Conservation (phyloP, 1,140 invertebrate species). For the Octopus bimaculoides region DNA sequence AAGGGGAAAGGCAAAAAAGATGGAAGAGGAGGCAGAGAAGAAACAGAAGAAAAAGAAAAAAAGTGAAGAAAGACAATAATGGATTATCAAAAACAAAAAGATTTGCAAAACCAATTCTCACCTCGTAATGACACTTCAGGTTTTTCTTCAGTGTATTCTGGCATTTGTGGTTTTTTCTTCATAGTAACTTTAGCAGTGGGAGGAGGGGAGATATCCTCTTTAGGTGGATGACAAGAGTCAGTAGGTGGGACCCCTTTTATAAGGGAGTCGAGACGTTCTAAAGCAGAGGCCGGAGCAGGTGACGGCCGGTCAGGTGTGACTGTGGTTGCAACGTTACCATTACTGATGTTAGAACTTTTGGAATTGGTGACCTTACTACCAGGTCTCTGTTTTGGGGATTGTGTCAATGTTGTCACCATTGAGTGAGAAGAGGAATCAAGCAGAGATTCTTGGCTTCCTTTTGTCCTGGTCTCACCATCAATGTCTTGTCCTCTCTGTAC, state of each 20-base stretch:
- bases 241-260: conserved; percentile 56
- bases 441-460: too few relatives aligned
- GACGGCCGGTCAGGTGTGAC: conserved; percentile 20
- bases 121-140: neutral
- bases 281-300: conserved; percentile 41
- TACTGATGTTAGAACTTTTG: conserved; percentile 17
- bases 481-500: neutral
- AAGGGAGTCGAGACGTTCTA: conserved; percentile 65
- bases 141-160: neutral
- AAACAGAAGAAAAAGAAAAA: too few relatives aligned
- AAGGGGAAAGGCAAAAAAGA: too few relatives aligned
- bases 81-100: neutral
- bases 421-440: conserved; percentile 4
- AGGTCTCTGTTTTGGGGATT: conserved; percentile 18
- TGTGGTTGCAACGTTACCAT: conserved; percentile 11
- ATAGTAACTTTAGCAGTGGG: neutral
- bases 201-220: neutral
- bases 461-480: neutral
- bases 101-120: neutral
- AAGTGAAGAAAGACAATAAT: too few relatives aligned
- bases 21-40: too few relatives aligned
- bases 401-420: conserved; percentile 24
- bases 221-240: neutral
- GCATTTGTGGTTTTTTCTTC: neutral
- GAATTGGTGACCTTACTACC: conserved; percentile 20